Evolutionary conservation across 2,113 vertebrate genomes (phyloP).

Genomic region (Sturnira hondurensis): DNA sequence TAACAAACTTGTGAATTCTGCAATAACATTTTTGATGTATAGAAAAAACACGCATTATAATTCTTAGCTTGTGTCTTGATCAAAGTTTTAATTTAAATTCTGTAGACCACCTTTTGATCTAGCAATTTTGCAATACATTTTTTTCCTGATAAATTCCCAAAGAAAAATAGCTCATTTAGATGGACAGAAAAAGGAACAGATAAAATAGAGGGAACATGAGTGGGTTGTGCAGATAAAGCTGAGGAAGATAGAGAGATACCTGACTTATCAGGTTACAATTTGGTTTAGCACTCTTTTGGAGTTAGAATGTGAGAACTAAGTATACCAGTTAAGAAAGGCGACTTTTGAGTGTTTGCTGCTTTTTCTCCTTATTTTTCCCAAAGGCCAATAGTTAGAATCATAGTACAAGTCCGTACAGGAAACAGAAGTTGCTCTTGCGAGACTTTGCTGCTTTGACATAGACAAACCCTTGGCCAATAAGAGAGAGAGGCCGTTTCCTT

Average conservation of each 20-base stretch:
- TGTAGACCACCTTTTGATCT: background rate
- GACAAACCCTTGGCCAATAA: background rate
- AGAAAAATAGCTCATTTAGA: background rate
- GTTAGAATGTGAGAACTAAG: background rate
- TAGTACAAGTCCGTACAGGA: rapidly evolving
- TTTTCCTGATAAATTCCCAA: background rate
- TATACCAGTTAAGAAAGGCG: background rate
- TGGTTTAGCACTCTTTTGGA: background rate
- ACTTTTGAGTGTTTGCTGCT: background rate
- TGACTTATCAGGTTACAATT: background rate
- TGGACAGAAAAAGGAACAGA: rapidly evolving
- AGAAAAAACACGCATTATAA: background rate
- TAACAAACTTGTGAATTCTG: background rate
- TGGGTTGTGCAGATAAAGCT: background rate
- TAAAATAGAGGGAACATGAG: background rate
- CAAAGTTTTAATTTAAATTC: background rate
- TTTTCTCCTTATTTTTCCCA: background rate
- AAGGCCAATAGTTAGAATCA: background rate
- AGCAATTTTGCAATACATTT: background rate
- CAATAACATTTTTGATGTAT: background rate
- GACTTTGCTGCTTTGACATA: background rate
- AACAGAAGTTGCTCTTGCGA: background rate
- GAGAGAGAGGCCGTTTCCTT: background rate
- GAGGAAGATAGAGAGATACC: background rate
- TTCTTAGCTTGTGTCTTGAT: background rate